Evolutionary conservation across 2,888 invertebrate genomes (phyloP).

Genomic region (Molorchus minor): DNA sequence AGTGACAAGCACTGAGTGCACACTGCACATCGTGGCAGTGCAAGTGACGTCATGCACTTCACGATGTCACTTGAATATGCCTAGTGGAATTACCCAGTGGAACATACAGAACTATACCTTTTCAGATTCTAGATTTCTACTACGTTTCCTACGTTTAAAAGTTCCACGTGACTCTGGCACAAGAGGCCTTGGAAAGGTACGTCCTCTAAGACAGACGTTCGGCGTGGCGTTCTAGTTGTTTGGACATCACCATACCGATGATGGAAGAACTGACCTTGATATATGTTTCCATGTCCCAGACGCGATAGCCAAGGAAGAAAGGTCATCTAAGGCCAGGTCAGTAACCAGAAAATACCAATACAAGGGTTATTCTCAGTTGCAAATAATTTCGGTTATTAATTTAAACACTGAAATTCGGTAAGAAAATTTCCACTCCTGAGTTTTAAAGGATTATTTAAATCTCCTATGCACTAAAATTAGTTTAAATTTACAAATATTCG

Average conservation of each 20-base stretch:
- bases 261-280: conserved; percentile 80
- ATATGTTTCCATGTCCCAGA: conserved; percentile 80
- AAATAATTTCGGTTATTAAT: too few relatives aligned
- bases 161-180: conserved; percentile 81
- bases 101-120: conserved; percentile 25
- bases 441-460: too few relatives aligned
- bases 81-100: too few relatives aligned
- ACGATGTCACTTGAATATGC: too few relatives aligned
- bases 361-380: too few relatives aligned
- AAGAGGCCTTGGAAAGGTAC: conserved; percentile 81
- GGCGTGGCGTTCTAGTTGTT: conserved; percentile 77
- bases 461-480: too few relatives aligned
- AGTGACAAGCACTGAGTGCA: too few relatives aligned
- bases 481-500: too few relatives aligned
- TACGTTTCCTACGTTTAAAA: conserved; percentile 84
- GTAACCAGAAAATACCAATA: conserved; percentile 27
- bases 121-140: conserved; percentile 74
- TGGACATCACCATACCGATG: conserved; percentile 75
- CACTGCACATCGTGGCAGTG: too few relatives aligned
- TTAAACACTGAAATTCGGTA: too few relatives aligned
- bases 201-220: conserved; percentile 79
- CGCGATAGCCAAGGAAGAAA: conserved; percentile 78
- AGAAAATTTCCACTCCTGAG: too few relatives aligned
- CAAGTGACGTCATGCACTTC: too few relatives aligned
- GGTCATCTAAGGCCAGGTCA: conserved; percentile 80